phyloP scores from a whole-genome alignment of 2,888 invertebrate genomes.

The Cephus spinipes region DNA sequence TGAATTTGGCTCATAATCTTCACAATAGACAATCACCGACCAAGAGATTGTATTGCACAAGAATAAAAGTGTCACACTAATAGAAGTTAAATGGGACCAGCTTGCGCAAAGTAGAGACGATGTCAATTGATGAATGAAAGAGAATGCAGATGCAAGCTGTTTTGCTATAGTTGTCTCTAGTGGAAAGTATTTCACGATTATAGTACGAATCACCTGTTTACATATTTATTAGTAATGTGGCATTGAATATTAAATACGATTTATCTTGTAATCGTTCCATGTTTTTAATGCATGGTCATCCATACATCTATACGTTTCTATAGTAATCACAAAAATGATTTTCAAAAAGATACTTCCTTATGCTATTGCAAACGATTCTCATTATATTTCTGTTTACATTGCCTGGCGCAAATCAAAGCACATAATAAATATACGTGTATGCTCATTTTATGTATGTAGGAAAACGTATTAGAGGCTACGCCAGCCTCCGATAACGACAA shows the following conservation, averaged over 20 bases:
- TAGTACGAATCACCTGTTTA: neutral
- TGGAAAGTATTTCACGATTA: neutral
- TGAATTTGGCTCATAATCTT: neutral
- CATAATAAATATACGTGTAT: neutral
- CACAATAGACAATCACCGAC: neutral
- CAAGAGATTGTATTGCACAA: neutral
- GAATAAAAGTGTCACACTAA: neutral
- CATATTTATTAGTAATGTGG: neutral
- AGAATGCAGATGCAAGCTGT: neutral
- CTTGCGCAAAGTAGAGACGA: neutral
- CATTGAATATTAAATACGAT: neutral
- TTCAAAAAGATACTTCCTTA: neutral
- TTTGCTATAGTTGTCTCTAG: neutral
- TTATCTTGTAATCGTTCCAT: neutral
- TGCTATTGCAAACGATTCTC: neutral
- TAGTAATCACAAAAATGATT: neutral
- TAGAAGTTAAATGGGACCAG: neutral
- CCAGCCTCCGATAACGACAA: neutral
- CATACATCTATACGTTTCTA: no score
- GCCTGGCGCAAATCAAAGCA: neutral
- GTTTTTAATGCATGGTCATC: neutral
- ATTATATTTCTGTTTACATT: neutral
- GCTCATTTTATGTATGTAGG: neutral
- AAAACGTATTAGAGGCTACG: neutral
- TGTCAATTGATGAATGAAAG: neutral